Conservation (phyloP, 2,888 invertebrate genomes). For the Drosophila yooni region DNA sequence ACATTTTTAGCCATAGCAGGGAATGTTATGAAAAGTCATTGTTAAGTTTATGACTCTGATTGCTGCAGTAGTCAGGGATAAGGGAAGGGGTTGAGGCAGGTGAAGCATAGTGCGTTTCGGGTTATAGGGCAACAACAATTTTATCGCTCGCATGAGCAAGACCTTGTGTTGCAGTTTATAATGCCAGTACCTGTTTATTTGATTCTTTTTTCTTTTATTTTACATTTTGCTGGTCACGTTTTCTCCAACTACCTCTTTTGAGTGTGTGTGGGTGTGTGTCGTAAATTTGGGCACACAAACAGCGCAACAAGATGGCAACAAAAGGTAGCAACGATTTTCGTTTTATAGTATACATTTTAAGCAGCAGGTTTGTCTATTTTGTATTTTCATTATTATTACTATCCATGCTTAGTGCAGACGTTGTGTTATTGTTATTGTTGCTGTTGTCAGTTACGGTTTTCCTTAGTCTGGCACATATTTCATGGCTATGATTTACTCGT, state of each 20-base stretch:
- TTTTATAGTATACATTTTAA: slow-evolving; percentile 63
- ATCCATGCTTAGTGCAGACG: slow-evolving; percentile 34
- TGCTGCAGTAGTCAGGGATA: slow-evolving; percentile 7
- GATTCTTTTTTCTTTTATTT: slow-evolving; percentile 8
- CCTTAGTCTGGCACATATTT: slow-evolving; percentile 73
- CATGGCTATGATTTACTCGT: slow-evolving; percentile 80
- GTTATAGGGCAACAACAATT: slow-evolving; percentile 44
- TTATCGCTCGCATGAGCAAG: slow-evolving; percentile 59
- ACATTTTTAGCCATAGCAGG: slow-evolving; percentile 5
- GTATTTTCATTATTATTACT: slow-evolving; percentile 77
- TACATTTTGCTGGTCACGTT: slow-evolving; percentile 67
- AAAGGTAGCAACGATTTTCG: slow-evolving; percentile 64
- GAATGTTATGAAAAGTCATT: slow-evolving; percentile 67
- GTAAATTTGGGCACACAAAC: slow-evolving; percentile 66
- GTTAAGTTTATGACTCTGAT: slow-evolving; percentile 70
- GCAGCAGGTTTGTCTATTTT: slow-evolving; percentile 63
- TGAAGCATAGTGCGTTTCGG: slow-evolving; percentile 25
- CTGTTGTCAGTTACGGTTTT: slow-evolving; percentile 46
- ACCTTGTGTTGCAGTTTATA: slow-evolving; percentile 57
- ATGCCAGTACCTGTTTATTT: slow-evolving; percentile 27
- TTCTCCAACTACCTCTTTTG: slow-evolving; percentile 38
- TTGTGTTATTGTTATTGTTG: slow-evolving; percentile 23
- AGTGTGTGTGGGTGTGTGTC: slow-evolving; percentile 44
- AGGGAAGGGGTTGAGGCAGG: neutral
- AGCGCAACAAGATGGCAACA: slow-evolving; percentile 60